Percentiles rank a stretch among this genome's conserved stretches.
Conservation (phyloP, 2,888 invertebrate species). For the Silvanus unidentatus region DNA sequence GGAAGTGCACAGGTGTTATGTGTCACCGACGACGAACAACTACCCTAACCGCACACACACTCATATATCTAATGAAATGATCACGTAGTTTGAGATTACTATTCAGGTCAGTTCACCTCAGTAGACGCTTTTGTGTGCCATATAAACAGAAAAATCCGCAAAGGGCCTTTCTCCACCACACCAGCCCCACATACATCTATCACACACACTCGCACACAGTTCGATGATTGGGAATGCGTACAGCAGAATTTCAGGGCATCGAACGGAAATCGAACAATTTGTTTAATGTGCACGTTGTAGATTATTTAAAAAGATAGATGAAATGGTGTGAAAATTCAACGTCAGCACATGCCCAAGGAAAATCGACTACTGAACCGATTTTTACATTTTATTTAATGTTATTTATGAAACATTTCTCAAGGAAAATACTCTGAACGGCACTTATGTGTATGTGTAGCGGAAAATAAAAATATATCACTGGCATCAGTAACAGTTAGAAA, state of each 20-base stretch:
- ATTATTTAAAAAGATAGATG: too few species aligned
- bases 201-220: too few species aligned
- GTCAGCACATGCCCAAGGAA: too few species aligned
- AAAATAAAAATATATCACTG: too few species aligned
- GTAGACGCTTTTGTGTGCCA: constrained; percentile 17
- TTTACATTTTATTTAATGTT: too few species aligned
- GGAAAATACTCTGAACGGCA: too few species aligned
- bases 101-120: constrained; percentile 27
- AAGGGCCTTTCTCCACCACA: constrained; percentile 11
- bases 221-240: constrained; percentile 14
- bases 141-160: constrained; percentile 19
- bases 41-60: constrained; percentile 11
- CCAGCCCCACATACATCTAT: constrained; percentile 5
- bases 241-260: constrained; percentile 8
- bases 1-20: constrained; percentile 26
- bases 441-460: too few species aligned
- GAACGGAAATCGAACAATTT: too few species aligned
- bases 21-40: constrained; percentile 11
- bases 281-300: too few species aligned
- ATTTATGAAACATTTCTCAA: too few species aligned
- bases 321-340: background rate
- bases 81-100: constrained; percentile 16
- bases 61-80: constrained; percentile 17
- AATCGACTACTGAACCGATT: too few species aligned
- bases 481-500: too few species aligned